Evolutionary conservation across 2,113 vertebrate genomes (phyloP), one percentile per base, ranked within the genome.

Genomic region (Rhinichthys klamathensis): DNA sequence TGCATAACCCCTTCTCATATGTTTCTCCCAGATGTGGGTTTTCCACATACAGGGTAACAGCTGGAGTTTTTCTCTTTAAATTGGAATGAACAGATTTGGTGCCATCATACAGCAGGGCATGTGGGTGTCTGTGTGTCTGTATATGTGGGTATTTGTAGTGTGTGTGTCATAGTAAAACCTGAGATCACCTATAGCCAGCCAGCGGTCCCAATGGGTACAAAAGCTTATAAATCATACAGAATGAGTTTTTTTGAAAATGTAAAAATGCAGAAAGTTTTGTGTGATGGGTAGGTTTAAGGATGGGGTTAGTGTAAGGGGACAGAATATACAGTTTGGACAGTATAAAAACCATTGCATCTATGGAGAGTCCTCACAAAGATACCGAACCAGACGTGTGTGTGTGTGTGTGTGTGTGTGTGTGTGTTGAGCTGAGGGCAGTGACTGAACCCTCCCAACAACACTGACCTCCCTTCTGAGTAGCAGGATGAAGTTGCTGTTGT

Each of bases 401-500:
- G 10, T 11, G n/a, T n/a, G n/a, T n/a, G n/a, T n/a, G 46, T 54
- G 51, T 18, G 51, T 25, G 77, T 9, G 65, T 67, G 83, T 18
- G 4, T 27, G 30, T 54, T 82, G 32, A 69, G 74, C 74, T 60
- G 58, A 84, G 65, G 84, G 85, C 63, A 87, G 79, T 82, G 89
- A 86, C 78, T n/a, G n/a, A n/a, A n/a, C n/a, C n/a, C n/a, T n/a
- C n/a, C n/a, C n/a, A n/a, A n/a, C n/a, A n/a, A n/a, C n/a, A n/a
- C n/a, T n/a, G n/a, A n/a, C n/a, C n/a, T n/a, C n/a, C n/a, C n/a
- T n/a, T n/a, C n/a, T n/a, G 88, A 92, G 88, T 90, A 25, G 84
- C 92, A 94, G 91, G 92, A 93, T 92, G 90, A 92, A 90, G 89
- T 89, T 86, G 58, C 90, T 74, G 77, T 91, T 60, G 88, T 93